Evolutionary conservation across 2,113 vertebrate genomes (phyloP).

Genomic region (Ascaphus truei): DNA sequence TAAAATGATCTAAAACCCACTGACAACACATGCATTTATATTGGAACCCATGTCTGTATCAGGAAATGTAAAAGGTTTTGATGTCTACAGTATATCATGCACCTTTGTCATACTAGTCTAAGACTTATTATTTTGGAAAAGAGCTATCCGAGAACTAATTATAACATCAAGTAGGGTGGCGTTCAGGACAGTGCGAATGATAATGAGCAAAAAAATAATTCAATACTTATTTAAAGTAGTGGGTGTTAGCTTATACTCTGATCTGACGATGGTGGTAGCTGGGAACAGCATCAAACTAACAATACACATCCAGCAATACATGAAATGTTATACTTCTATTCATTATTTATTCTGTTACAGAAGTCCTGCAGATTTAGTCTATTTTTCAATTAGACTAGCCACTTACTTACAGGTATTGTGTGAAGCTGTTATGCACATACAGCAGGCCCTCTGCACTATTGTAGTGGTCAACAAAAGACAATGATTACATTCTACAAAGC

Average conservation of each 20-base stretch:
- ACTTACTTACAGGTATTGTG: slow-evolving; percentile 77
- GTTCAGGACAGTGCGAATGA: slow-evolving; percentile 59
- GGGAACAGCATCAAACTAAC: slow-evolving; percentile 67
- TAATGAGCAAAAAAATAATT: slow-evolving; percentile 64
- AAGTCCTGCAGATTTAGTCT: slow-evolving; percentile 69
- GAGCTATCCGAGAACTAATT: slow-evolving; percentile 65
- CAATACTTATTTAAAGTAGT: slow-evolving; percentile 74
- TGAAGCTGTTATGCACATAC: slow-evolving; percentile 51
- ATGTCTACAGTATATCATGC: too few species aligned
- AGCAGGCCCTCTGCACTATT: slow-evolving; percentile 70
- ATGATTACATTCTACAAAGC: slow-evolving; percentile 82
- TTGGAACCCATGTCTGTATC: too few species aligned
- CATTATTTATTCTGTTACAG: slow-evolving; percentile 74
- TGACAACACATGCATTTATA: too few species aligned
- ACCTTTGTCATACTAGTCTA: too few species aligned
- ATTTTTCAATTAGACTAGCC: slow-evolving; percentile 80
- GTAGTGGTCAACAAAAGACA: slow-evolving; percentile 86
- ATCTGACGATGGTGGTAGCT: slow-evolving; percentile 60
- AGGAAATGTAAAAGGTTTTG: too few species aligned
- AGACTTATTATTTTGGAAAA: slow-evolving; percentile 54
- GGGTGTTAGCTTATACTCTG: slow-evolving; percentile 61
- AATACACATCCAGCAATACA: slow-evolving; percentile 65
- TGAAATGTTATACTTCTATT: slow-evolving; percentile 74
- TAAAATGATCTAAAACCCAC: too few species aligned
- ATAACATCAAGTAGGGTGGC: slow-evolving; percentile 67